These are phyloP conservation scores for cattle (Bos taurus) DNA, from an alignment of 2,113 vertebrate species.

Conservation along the genomic window DNA sequence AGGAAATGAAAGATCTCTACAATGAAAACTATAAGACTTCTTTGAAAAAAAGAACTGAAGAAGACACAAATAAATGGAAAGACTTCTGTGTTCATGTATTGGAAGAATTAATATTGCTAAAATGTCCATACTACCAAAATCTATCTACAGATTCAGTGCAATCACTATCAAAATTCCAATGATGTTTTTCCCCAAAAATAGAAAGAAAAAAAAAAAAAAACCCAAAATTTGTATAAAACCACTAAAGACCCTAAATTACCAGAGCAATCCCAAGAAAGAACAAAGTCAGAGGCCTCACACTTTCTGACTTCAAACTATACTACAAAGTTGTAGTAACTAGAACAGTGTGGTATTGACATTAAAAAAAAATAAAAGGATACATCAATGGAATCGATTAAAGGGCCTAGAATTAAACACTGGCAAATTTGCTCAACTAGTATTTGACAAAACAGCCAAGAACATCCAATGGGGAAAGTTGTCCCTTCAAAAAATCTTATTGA, in stretches of 20 bases:
- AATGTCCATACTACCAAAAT: not conserved
- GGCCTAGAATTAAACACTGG: not conserved
- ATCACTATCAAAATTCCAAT: not conserved
- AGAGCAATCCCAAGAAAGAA: not conserved
- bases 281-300: not conserved
- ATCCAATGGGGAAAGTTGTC: not conserved
- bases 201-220: not conserved
- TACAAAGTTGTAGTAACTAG: not conserved
- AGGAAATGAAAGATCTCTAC: not conserved
- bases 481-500: not conserved
- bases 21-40: not conserved
- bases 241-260: not conserved
- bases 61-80: not conserved
- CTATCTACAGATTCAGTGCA: not conserved
- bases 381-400: not conserved
- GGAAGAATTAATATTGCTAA: not conserved
- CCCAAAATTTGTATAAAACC: not conserved
- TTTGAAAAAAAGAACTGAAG: not conserved
- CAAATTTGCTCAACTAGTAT: not conserved
- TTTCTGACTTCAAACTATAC: not conserved
- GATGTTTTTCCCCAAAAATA: not conserved
- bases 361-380: not conserved
- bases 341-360: not conserved
- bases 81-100: not conserved
- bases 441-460: not conserved